phyloP scores from a whole-genome alignment of 2,888 invertebrate species.

The Tipula lateralis region DNA sequence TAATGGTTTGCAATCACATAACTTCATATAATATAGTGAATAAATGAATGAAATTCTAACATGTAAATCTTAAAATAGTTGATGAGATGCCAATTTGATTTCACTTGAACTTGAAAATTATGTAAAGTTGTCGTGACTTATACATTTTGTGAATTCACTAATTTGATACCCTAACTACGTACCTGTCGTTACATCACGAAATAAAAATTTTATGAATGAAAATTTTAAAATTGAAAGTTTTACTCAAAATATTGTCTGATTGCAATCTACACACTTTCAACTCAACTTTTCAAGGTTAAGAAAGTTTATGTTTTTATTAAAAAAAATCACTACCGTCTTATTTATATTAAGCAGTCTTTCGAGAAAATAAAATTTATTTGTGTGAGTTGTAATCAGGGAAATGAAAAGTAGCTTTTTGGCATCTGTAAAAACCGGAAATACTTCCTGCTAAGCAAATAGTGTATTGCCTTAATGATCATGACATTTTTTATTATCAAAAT shows the following conservation, averaged over 20 bases:
- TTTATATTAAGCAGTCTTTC: not conserved
- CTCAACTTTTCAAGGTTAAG: not conserved
- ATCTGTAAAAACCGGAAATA: not conserved
- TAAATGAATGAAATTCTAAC: not conserved
- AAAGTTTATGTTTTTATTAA: not conserved
- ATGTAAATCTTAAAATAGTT: not conserved
- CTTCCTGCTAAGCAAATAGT: not conserved
- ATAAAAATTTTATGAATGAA: not conserved
- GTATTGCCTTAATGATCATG: not conserved
- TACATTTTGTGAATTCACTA: not conserved
- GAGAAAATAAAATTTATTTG: not conserved
- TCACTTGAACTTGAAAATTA: slow-evolving; percentile 2
- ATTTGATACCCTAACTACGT: not conserved
- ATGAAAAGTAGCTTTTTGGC: not conserved
- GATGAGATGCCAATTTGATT: not conserved
- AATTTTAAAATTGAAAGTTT: not conserved
- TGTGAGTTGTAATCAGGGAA: not conserved
- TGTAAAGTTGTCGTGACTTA: not conserved
- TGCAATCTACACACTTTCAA: not conserved
- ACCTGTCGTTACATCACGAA: not conserved
- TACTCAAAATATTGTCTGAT: not conserved
- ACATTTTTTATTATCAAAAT: not conserved
- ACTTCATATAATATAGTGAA: not conserved
- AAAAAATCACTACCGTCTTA: not conserved
- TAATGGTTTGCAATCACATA: not conserved